Conservation (phyloP, 2,797 vertebrate species). For the Lithobates pipiens region DNA sequence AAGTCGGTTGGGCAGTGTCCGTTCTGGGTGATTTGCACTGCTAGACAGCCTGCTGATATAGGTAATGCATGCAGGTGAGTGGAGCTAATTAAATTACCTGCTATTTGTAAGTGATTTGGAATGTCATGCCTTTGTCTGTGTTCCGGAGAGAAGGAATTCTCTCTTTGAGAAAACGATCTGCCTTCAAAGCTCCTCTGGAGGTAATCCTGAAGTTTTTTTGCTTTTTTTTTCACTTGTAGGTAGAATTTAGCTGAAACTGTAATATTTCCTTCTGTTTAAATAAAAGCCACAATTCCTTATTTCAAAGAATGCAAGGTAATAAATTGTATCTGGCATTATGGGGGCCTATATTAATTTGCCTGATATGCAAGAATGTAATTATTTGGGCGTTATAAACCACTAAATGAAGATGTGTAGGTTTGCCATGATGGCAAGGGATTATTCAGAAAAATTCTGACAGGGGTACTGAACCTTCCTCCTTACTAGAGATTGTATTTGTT, state of each 20-base stretch:
- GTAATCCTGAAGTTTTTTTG: conserved; percentile 59
- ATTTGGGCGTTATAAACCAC: too few relatives aligned
- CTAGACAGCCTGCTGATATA: conserved; percentile 31
- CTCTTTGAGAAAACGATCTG: conserved; percentile 63
- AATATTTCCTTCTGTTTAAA: background rate
- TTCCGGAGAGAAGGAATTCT: conserved; percentile 35
- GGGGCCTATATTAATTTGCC: too few relatives aligned
- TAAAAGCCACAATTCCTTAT: background rate
- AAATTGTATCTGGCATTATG: background rate
- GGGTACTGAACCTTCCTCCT: too few relatives aligned
- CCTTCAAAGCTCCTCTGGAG: conserved; percentile 64
- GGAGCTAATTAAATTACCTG: conserved; percentile 62
- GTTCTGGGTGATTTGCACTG: conserved; percentile 42
- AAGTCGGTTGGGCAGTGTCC: background rate
- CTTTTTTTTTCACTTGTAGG: conserved; percentile 24
- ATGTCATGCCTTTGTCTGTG: conserved; percentile 57
- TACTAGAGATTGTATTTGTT: too few relatives aligned
- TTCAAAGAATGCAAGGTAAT: background rate
- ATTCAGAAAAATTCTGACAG: too few relatives aligned
- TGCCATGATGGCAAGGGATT: too few relatives aligned
- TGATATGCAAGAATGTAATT: too few relatives aligned
- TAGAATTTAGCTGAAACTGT: background rate
- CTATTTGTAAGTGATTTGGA: conserved; percentile 50
- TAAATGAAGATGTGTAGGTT: too few relatives aligned
- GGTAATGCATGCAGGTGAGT: conserved; percentile 44